Evolutionary conservation across 1,140 invertebrate species (phyloP).

Genomic region (Maconellicoccus hirsutus): DNA sequence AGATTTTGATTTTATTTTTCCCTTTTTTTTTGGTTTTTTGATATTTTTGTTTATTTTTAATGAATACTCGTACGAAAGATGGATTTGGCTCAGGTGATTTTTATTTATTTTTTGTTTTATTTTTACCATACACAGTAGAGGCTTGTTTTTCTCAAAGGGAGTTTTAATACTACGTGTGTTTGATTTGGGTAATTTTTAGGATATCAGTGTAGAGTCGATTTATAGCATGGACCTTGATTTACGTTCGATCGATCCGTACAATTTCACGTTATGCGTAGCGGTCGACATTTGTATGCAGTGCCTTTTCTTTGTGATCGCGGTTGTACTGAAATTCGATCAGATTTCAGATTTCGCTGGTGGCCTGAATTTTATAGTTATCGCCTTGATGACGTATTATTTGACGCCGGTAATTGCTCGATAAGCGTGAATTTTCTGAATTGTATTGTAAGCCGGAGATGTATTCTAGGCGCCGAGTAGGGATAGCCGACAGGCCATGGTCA

Average conservation of each 20-base stretch:
- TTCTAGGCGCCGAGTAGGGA: conserved; percentile 54
- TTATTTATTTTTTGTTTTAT: not conserved
- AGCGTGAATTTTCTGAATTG: not conserved
- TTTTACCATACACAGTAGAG: not conserved
- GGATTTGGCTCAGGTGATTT: no score
- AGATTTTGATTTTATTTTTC: no score
- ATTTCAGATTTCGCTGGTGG: conserved; percentile 85
- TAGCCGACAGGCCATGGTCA: conserved; percentile 76
- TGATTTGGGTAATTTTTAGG: not conserved
- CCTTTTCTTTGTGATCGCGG: conserved; percentile 74
- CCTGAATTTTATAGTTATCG: conserved; percentile 79
- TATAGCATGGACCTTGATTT: not conserved
- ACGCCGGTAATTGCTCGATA: conserved; percentile 47
- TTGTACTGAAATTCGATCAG: conserved; percentile 76
- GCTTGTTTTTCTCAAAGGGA: no score
- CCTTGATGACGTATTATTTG: conserved; percentile 72
- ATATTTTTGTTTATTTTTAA: no score
- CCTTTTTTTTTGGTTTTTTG: no score
- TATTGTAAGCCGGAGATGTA: not conserved
- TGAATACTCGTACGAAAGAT: no score
- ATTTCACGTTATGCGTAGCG: conserved; percentile 76
- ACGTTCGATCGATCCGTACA: conserved; percentile 55
- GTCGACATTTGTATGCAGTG: conserved; percentile 77
- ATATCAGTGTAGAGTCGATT: not conserved
- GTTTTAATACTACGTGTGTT: no score